Evolutionary conservation across 1,140 invertebrate genomes (phyloP), one percentile per base, ranked within the genome.

Genomic region (Streblospio benedicti): DNA sequence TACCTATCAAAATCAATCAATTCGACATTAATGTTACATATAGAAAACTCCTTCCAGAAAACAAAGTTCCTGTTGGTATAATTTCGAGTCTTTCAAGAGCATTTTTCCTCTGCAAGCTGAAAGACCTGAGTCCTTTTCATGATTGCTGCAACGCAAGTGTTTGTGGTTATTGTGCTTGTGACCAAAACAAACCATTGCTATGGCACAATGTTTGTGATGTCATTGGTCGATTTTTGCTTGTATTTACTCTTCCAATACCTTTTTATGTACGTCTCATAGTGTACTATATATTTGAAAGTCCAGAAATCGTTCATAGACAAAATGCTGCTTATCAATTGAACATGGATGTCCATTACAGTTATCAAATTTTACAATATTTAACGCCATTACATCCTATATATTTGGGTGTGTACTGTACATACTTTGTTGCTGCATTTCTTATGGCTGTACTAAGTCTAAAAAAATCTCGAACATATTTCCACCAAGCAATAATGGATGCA

Each of bases 311-410:
- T 25, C n/a, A 28, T 20, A 5, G 56, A 6, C 25, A 57, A 25
- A 23, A 38, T 3, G 35, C 41, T 6, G 41, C 41, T 6, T 20
- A 25, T 2, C 16, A 30, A 9, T 25, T 44, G 4, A 44, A 44
- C 28, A 38, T 57, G 20, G 14, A 20, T 16, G 27, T 44, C 20
- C 35, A 45, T 18, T 57, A 57, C 56, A 44, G 33, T 25, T 28
- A n/a, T n/a, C n/a, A n/a, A n/a, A n/a, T n/a, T n/a, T n/a, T n/a
- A n/a, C 74, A 73, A 59, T 71, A 71, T 58, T 64, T 73, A 12
- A 64, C 70, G 0, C 74, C 74, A 9, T 69, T 66, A 3, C 71
- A 73, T 56, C 66, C 67, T 1, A 47, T 74, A 12, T 76, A 74
- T 59, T 66, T 74, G n/a, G 62, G 64, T 20, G 62, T 68, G 0